These are phyloP conservation scores for Sinocyclocheilus maitianheensis DNA, from an alignment of 2,113 vertebrate species.

Conservation along the genomic window DNA sequence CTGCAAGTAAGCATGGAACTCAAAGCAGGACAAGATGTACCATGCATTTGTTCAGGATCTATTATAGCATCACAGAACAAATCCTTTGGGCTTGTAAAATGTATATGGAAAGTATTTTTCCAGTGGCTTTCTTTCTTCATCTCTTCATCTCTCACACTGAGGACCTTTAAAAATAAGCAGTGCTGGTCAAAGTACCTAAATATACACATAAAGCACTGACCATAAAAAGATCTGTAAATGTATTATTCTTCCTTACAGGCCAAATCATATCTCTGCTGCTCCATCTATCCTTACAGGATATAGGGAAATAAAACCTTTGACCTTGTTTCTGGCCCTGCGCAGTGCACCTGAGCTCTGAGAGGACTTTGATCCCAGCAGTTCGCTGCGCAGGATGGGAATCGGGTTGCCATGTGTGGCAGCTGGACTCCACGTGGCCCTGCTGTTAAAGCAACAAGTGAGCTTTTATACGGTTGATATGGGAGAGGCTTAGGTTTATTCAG, in stretches of 20 bases:
- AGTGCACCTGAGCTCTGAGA: constrained; percentile 46
- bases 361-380: constrained; percentile 57
- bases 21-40: background rate
- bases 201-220: background rate
- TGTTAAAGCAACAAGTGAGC: constrained; percentile 42
- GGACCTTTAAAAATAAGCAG: background rate
- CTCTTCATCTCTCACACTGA: background rate
- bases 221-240: background rate
- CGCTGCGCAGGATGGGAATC: constrained; percentile 41
- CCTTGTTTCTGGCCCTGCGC: constrained; percentile 6
- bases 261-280: background rate
- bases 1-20: background rate
- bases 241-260: background rate
- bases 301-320: constrained; percentile 49
- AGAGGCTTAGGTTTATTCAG: constrained; percentile 40
- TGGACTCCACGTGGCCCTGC: constrained; percentile 49
- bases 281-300: constrained; percentile 34
- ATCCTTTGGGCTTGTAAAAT: constrained; percentile 19
- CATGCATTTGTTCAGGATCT: background rate
- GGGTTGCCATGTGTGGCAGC: constrained; percentile 42
- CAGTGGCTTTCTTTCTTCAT: constrained; percentile 10
- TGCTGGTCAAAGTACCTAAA: background rate
- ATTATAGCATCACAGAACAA: constrained; percentile 5
- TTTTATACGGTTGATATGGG: constrained; percentile 50
- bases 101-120: constrained; percentile 34